These are phyloP conservation scores for Nixonia krombeini DNA, from an alignment of 1,140 invertebrate genomes.

Conservation along the genomic window DNA sequence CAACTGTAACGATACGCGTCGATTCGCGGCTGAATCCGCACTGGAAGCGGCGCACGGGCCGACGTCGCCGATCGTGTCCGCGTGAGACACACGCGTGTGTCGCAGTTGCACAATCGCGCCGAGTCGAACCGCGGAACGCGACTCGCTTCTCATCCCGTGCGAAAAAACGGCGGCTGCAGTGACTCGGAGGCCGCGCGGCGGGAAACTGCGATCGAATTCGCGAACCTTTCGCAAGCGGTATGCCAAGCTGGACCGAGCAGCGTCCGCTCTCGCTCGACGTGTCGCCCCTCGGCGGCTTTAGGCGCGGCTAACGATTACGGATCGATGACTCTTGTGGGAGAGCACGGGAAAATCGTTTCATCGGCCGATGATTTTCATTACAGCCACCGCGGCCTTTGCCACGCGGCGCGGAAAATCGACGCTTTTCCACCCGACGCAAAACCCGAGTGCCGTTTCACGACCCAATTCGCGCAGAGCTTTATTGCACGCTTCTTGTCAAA, in stretches of 20 bases:
- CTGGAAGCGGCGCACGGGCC: conserved; percentile 19
- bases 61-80: not conserved
- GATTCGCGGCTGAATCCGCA: conserved; percentile 30
- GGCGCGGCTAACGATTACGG: conserved; percentile 14
- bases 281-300: conserved; percentile 14
- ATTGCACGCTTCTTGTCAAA: too few relatives aligned
- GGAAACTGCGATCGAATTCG: too few relatives aligned
- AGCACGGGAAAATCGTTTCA: conserved; percentile 22
- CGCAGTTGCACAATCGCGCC: not conserved
- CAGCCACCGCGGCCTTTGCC: conserved; percentile 25
- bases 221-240: not conserved
- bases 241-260: not conserved
- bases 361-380: conserved; percentile 19
- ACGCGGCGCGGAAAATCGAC: conserved; percentile 24
- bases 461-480: not conserved
- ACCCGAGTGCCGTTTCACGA: too few relatives aligned
- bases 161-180: too few relatives aligned
- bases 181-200: not conserved
- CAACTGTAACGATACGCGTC: too few relatives aligned
- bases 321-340: conserved; percentile 24
- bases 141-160: not conserved
- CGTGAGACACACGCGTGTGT: not conserved
- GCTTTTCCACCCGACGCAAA: not conserved
- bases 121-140: not conserved
- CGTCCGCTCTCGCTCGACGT: not conserved